phyloP scores from a whole-genome alignment of 2,113 vertebrate species.

The Pygoscelis adeliae region DNA sequence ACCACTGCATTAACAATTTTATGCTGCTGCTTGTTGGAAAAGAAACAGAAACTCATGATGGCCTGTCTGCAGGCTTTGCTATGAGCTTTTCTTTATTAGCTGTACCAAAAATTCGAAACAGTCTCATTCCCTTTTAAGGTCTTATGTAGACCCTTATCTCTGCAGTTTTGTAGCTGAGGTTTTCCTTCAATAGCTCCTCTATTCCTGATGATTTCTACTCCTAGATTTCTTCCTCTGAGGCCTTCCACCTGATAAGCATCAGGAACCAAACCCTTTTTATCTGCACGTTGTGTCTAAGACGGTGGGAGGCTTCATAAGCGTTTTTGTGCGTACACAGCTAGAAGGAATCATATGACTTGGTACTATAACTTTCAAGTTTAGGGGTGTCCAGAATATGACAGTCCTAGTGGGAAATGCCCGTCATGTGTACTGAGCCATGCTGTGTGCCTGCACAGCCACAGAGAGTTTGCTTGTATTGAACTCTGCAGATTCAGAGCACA shows the following conservation, averaged over 20 bases:
- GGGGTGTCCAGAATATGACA: accelerated
- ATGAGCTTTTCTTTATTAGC: not conserved
- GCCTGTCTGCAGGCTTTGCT: not conserved
- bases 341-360: not conserved
- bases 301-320: not conserved
- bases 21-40: not conserved
- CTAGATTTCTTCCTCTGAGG: not conserved
- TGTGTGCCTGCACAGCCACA: not conserved
- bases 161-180: not conserved
- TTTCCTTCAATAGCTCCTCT: not conserved
- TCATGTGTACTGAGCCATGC: not conserved
- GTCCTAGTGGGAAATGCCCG: accelerated
- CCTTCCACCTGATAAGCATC: not conserved
- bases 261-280: not conserved
- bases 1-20: not conserved
- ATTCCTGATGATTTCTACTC: not conserved
- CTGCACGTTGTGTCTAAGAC: not conserved
- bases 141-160: not conserved
- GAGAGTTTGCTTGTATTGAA: not conserved
- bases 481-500: not conserved
- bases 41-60: not conserved
- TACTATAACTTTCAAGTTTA: not conserved
- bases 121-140: constrained; percentile 1
- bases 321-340: not conserved
- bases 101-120: not conserved